Evolutionary conservation across 1,140 invertebrate genomes (phyloP), one percentile per base, ranked within the genome.

Genomic region (Tribolium madens): DNA sequence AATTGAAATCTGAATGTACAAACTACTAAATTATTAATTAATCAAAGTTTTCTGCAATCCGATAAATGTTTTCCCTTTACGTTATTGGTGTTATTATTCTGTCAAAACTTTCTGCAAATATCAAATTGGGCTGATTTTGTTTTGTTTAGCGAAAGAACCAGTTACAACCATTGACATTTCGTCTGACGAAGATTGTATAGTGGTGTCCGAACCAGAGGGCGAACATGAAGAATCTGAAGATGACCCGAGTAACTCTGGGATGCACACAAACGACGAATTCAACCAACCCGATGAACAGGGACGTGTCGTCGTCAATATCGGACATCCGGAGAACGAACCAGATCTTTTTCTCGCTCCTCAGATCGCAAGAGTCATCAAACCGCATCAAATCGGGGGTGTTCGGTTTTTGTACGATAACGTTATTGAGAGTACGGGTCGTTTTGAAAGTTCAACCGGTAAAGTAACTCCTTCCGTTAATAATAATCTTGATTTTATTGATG

Each of bases 361-460:
- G 86, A 94, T 99, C 60, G 94, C 96, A 0, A 90, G 92, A 80
- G 91, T 95, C 64, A 96, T 99, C 33, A 99, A 99, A 88, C 96
- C 97, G 3, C 98, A 99, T 91, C 90, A 97, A 91, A 98, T 99
- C 86, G 97, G 97, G 70, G 97, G 98, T 1, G 94, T 99, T 36
- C 89, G 97, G 53, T 99, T 99, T 87, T 86, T 99, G 13, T 99
- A 96, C 87, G 97, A 99, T 86, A 99, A 98, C 84, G 93, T 99
- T 18, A 94, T 99, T 76, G 97, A 99, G 86, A 97, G 95, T 26
- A 90, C 95, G 26, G 92, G 94, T 52, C 89, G 95, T 76, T 98
- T 93, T 83, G 94, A 95, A 52, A 95, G 91, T n/a, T 96, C 95
- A 1, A 91, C 92, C 69, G 97, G 73, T 21, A 26, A 26, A 21